Conservation (phyloP, 2,888 invertebrate species). For the Thera obeliscata region DNA sequence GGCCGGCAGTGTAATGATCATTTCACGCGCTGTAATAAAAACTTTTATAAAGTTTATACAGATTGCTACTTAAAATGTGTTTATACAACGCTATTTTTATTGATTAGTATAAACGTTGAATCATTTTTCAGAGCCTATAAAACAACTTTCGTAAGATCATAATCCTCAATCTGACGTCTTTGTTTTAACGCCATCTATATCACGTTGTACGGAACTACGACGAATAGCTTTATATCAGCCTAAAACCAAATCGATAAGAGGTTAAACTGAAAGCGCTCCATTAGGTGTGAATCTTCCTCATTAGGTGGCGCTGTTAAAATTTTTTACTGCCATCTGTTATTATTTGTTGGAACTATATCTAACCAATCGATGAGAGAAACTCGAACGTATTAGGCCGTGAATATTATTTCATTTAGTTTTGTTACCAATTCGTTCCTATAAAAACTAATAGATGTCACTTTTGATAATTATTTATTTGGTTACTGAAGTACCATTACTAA, state of each 20-base stretch:
- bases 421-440: not conserved
- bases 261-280: not conserved
- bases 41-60: slow-evolving; percentile 47
- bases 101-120: slow-evolving; percentile 17
- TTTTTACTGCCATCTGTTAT: slow-evolving; percentile 26
- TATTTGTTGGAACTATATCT: slow-evolving; percentile 1
- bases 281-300: not conserved
- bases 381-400: too few relatives aligned
- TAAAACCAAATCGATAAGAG: slow-evolving; percentile 5
- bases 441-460: slow-evolving; percentile 23
- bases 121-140: not conserved
- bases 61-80: slow-evolving; percentile 48
- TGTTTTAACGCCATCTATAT: slow-evolving; percentile 18
- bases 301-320: slow-evolving; percentile 12
- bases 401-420: not conserved
- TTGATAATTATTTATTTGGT: not conserved
- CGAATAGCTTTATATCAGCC: too few relatives aligned
- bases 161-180: not conserved
- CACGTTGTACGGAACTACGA: not conserved
- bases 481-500: too few relatives aligned
- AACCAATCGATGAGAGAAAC: slow-evolving; percentile 13
- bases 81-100: slow-evolving; percentile 23
- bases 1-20: slow-evolving; percentile 60
- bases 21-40: slow-evolving; percentile 51
- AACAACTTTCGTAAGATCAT: slow-evolving; percentile 1